A percentile compares a stretch with the other conserved stretches of the same genome.
phyloP scores from a whole-genome alignment of 1,140 invertebrate genomes.

The Lepidurus packardi region DNA sequence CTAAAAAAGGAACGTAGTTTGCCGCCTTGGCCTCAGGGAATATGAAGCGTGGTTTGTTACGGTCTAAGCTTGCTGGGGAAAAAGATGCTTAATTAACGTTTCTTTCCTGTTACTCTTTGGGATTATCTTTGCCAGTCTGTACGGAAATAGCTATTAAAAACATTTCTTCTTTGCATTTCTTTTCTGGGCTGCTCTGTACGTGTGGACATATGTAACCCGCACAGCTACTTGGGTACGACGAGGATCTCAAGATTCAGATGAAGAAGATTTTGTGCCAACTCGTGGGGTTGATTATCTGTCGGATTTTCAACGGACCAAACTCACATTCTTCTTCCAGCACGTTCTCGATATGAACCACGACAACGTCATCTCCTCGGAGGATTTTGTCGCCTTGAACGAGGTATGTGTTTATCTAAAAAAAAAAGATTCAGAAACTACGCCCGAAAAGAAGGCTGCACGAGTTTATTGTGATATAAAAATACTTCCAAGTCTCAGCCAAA shows the following conservation, averaged over 20 bases:
- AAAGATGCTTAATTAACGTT: background rate
- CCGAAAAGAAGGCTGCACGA: background rate
- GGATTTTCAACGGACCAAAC: constrained; percentile 58
- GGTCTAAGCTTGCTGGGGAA: too few species aligned
- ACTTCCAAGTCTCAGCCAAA: background rate
- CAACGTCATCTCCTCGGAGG: constrained; percentile 60
- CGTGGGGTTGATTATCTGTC: constrained; percentile 49
- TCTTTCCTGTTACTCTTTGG: background rate
- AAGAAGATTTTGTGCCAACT: constrained; percentile 46
- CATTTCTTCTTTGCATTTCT: background rate
- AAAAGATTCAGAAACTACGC: background rate
- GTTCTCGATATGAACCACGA: constrained; percentile 63
- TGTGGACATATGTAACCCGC: background rate
- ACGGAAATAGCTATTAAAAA: too few species aligned
- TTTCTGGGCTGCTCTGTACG: background rate
- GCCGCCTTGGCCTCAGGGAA: too few species aligned
- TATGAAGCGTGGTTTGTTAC: too few species aligned
- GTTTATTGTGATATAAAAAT: background rate
- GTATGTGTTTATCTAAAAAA: constrained; percentile 44
- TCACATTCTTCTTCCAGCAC: constrained; percentile 60
- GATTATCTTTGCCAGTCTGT: too few species aligned
- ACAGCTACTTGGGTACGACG: constrained; percentile 62
- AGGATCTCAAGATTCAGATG: constrained; percentile 50
- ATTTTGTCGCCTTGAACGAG: constrained; percentile 63
- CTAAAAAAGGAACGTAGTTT: too few species aligned